Conservation (phyloP, 2,888 invertebrate species). For the Eristalis tenax region DNA sequence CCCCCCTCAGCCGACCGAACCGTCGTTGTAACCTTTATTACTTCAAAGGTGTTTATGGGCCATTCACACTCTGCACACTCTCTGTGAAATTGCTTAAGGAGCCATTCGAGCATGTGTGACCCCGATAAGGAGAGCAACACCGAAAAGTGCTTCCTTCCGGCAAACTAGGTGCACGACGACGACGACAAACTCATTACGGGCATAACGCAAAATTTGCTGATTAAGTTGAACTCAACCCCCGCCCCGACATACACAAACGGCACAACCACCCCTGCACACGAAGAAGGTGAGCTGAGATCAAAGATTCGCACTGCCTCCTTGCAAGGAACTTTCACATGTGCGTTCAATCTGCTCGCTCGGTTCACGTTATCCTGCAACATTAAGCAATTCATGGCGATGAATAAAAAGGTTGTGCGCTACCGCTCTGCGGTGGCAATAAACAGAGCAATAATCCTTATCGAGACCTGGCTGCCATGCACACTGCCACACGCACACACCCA, state of each 20-base stretch:
- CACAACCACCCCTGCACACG: neutral
- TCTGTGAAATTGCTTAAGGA: constrained; percentile 67
- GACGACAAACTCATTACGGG: constrained; percentile 65
- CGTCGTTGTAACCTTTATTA: constrained; percentile 56
- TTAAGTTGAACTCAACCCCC: constrained; percentile 18
- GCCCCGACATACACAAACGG: neutral
- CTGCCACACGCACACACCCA: constrained; percentile 23
- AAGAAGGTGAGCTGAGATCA: constrained; percentile 65
- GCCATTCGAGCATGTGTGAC: constrained; percentile 68
- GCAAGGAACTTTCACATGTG: constrained; percentile 46
- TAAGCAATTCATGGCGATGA: constrained; percentile 70
- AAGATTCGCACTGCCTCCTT: constrained; percentile 42
- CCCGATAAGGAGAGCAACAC: constrained; percentile 55
- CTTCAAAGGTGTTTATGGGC: constrained; percentile 70
- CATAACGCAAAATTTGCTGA: constrained; percentile 70
- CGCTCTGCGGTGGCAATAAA: constrained; percentile 64
- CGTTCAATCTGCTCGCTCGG: constrained; percentile 45
- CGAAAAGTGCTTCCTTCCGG: constrained; percentile 40
- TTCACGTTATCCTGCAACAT: constrained; percentile 69
- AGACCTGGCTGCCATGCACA: constrained; percentile 43
- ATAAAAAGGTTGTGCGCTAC: constrained; percentile 55
- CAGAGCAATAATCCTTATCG: constrained; percentile 71
- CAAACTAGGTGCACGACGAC: constrained; percentile 60
- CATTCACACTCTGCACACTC: constrained; percentile 52
- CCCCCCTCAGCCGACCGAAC: neutral